These are phyloP conservation scores for Meloidogyne hapla DNA, from an alignment of 1,140 invertebrate genomes.

Conservation along the genomic window DNA sequence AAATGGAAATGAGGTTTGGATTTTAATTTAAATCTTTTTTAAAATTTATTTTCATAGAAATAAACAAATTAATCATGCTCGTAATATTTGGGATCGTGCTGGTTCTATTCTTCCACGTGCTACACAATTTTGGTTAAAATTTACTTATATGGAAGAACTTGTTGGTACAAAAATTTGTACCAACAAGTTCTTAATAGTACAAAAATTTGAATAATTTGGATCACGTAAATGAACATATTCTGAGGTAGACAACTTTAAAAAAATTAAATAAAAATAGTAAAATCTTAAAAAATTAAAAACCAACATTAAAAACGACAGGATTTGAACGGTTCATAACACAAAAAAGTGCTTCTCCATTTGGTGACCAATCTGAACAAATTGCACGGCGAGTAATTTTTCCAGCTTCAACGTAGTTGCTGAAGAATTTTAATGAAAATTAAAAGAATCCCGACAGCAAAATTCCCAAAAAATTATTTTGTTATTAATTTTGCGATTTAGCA, in stretches of 20 bases:
- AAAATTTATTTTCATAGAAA: conserved; percentile 59
- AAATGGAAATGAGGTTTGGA: conserved; percentile 96
- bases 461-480: no score
- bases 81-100: conserved; percentile 96
- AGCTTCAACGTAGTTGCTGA: conserved; percentile 30
- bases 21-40: no score
- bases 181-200: conserved; percentile 98
- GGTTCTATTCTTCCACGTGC: conserved; percentile 91
- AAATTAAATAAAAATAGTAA: not conserved
- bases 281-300: conserved; percentile 30
- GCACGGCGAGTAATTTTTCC: conserved; percentile 36
- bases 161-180: no score
- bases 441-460: no score
- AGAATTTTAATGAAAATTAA: conserved; percentile 8
- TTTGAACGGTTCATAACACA: conserved; percentile 33
- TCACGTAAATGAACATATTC: conserved; percentile 69
- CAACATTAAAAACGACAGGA: conserved; percentile 39
- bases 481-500: no score
- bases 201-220: conserved; percentile 87
- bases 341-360: conserved; percentile 32
- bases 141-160: conserved; percentile 99
- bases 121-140: conserved; percentile 99
- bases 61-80: conserved; percentile 86
- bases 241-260: conserved; percentile 37
- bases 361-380: conserved; percentile 38